Base-by-base conservation (phyloP, 2,797 vertebrate genomes). In the Lepilemur ruficaudatus region DNA sequence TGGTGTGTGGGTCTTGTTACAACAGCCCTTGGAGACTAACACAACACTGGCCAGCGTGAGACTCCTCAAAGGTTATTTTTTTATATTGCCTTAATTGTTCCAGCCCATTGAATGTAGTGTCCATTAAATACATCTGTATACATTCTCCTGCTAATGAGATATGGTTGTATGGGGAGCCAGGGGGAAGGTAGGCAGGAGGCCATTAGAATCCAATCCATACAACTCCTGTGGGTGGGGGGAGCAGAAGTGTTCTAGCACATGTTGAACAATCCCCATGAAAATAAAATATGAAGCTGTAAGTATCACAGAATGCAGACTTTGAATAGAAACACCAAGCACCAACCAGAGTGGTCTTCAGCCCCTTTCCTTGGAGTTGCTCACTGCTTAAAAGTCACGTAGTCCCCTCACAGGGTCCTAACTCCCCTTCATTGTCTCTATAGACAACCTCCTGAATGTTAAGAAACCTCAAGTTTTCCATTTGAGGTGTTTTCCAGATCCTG, bases 161-260 rank as follows among this genome's bases (percentile, higher is more conserved):
- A 32, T 2, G 15, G 7, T 63, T 48, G 57, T 48, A 55, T 41
- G 7, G 25, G 41, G 46, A 65, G 2, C 5, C 2, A 79, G 4
- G 20, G 2, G 22, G 25, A 75, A 63, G 17, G 25, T 22, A 25
- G 11, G 75, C 23, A 43, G 65, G 72, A 86, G 48, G 61, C 32
- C 46, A 46, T 46, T 48, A 48, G 55, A 50, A 55, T 28, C 35
- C 46, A 46, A 10, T n/a, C 11, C 61, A 72, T 7, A 65, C 17
- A 23, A 4, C 41, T 48, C 12, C 3, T 43, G 17, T 2, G 5
- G 1, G 55, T 1, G 2, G 17, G 30, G 18, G n/a, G 25, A 30
- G 17, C 8, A 17, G 52, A 38, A 38, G 9, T 0, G 1, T 78
- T 30, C 14, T 46, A 38, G 13, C 30, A 13, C 4, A 4, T 22